Evolutionary conservation across 2,113 vertebrate genomes (phyloP).

Genomic region (Neolamprologus devosi): DNA sequence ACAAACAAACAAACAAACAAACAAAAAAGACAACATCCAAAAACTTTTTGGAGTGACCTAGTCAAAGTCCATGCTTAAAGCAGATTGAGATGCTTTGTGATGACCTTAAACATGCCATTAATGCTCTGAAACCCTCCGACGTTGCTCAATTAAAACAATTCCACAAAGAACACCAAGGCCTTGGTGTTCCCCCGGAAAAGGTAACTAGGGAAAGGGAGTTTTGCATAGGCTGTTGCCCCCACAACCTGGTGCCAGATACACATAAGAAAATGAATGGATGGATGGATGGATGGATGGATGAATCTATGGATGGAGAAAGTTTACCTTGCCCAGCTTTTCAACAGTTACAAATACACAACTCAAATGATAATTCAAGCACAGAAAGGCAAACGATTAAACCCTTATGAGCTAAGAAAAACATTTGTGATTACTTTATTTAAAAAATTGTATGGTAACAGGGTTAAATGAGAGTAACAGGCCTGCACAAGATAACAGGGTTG

Average conservation of each 20-base stretch:
- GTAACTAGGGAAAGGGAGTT: background rate
- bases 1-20: background rate
- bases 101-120: background rate
- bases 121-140: background rate
- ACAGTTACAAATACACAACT: background rate
- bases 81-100: background rate
- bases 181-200: background rate
- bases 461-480: background rate
- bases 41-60: background rate
- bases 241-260: background rate
- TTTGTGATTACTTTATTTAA: background rate
- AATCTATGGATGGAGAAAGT: background rate
- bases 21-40: background rate
- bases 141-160: background rate
- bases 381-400: background rate
- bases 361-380: background rate
- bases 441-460: background rate
- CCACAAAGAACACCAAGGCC: background rate
- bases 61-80: background rate
- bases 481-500: background rate
- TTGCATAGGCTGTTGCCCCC: background rate
- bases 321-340: background rate
- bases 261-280: background rate
- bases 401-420: background rate
- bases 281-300: background rate